Percentiles rank a stretch among this genome's conserved stretches.
Conservation (phyloP, 64 coral and sea anemone genomes). For the Montipora efflorescens region DNA sequence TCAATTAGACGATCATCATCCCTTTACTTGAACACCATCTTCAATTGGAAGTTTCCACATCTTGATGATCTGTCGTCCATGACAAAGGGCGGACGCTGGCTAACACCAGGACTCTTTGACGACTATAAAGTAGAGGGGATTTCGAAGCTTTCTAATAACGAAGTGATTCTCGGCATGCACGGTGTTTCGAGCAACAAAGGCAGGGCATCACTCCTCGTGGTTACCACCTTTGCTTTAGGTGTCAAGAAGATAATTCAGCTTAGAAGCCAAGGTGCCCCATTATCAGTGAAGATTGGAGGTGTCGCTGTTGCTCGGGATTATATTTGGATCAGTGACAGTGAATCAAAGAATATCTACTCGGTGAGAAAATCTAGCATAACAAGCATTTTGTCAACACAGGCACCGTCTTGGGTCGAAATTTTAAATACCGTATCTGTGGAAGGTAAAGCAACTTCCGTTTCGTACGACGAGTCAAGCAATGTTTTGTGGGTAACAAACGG, state of each 20-base stretch:
- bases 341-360: slow-evolving; percentile 41
- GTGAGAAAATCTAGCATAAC: slow-evolving; percentile 42
- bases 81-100: slow-evolving; percentile 81
- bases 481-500: slow-evolving; percentile 83
- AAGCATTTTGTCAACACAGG: slow-evolving; percentile 10
- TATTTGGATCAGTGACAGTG: slow-evolving; percentile 69
- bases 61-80: slow-evolving; percentile 94
- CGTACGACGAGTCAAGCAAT: slow-evolving; percentile 74
- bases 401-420: slow-evolving; percentile 64
- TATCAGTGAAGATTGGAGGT: slow-evolving; percentile 84
- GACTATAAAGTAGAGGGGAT: slow-evolving; percentile 92
- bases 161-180: slow-evolving; percentile 86
- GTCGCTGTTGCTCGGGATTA: slow-evolving; percentile 65
- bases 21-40: slow-evolving; percentile 82
- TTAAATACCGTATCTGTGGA: slow-evolving; percentile 38
- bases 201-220: slow-evolving; percentile 82
- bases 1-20: slow-evolving; percentile 84
- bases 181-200: slow-evolving; percentile 84
- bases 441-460: slow-evolving; percentile 77
- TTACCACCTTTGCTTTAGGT: slow-evolving; percentile 45
- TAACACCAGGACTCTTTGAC: slow-evolving; percentile 91
- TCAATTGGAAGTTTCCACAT: slow-evolving; percentile 94
- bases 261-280: slow-evolving; percentile 24
- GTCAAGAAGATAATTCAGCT: slow-evolving; percentile 89
- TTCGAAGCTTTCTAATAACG: slow-evolving; percentile 62